phyloP scores from a whole-genome alignment of 2,888 invertebrate genomes.

The Meloe dianella region DNA sequence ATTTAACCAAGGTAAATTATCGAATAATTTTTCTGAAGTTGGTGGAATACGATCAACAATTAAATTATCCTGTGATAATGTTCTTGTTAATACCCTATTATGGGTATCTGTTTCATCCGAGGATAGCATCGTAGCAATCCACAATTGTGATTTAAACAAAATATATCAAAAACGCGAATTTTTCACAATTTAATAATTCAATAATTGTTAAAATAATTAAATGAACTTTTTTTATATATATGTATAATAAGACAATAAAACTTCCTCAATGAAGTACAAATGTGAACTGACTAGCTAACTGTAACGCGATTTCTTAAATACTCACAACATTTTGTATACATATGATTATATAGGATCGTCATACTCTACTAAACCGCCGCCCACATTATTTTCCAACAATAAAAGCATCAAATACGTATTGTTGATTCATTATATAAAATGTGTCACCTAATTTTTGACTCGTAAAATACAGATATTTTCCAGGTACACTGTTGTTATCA shows the following conservation, averaged over 20 bases:
- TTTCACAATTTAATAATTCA: not conserved
- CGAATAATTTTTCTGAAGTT: constrained; percentile 53
- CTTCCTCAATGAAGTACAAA: not conserved
- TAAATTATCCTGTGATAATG: constrained; percentile 45
- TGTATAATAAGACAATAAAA: not conserved
- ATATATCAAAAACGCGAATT: not conserved
- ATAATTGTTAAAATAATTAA: too few species aligned
- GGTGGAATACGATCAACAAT: constrained; percentile 54
- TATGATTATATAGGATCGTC: constrained; percentile 6
- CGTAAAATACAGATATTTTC: not conserved
- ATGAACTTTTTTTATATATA: not conserved
- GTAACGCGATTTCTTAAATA: constrained; percentile 9
- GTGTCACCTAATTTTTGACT: not conserved
- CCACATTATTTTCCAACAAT: not conserved
- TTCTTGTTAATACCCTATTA: constrained; percentile 48
- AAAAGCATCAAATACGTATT: not conserved
- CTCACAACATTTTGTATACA: not conserved
- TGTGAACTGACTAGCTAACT: not conserved
- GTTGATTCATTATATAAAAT: not conserved
- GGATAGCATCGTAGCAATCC: constrained; percentile 46
- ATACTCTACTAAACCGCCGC: not conserved
- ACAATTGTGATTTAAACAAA: not conserved
- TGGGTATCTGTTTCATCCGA: constrained; percentile 48
- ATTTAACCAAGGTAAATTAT: constrained; percentile 55
- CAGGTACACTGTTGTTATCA: not conserved